phyloP scores from a whole-genome alignment of 2,113 vertebrate genomes.

The Rhabdornis inornatus region DNA sequence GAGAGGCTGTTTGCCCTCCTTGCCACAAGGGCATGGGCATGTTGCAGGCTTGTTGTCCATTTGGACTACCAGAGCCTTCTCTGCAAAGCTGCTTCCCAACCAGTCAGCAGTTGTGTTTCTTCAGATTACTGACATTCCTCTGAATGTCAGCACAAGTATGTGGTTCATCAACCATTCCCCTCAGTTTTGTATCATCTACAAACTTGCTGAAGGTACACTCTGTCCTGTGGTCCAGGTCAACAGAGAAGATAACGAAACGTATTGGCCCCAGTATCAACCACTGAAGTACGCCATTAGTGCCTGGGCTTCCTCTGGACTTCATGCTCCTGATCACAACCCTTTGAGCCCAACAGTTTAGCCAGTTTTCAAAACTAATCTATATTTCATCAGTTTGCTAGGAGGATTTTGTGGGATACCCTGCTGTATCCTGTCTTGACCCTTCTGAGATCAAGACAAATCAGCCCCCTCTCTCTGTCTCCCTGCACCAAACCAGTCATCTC shows the following conservation, averaged over 20 bases:
- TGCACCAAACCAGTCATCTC: background rate
- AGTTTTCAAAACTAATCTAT: background rate
- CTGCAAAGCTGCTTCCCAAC: background rate
- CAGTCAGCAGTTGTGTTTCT: background rate
- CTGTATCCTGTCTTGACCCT: background rate
- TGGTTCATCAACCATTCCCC: background rate
- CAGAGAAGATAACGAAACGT: background rate
- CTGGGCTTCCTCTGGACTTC: background rate
- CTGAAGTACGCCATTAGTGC: background rate
- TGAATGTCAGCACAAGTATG: background rate
- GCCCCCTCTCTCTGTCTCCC: background rate
- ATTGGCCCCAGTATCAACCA: background rate
- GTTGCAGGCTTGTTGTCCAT: background rate
- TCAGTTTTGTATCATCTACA: background rate
- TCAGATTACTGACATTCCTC: background rate
- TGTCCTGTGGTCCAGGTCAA: background rate
- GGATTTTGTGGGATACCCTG: background rate
- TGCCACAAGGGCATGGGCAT: background rate
- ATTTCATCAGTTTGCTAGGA: background rate
- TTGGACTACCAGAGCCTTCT: rapidly evolving
- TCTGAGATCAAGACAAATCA: background rate
- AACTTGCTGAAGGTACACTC: background rate
- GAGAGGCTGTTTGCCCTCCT: background rate
- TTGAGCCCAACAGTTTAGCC: background rate
- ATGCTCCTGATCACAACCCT: background rate